Evolutionary conservation across 2,797 vertebrate species (phyloP).

Genomic region (Morus bassanus): DNA sequence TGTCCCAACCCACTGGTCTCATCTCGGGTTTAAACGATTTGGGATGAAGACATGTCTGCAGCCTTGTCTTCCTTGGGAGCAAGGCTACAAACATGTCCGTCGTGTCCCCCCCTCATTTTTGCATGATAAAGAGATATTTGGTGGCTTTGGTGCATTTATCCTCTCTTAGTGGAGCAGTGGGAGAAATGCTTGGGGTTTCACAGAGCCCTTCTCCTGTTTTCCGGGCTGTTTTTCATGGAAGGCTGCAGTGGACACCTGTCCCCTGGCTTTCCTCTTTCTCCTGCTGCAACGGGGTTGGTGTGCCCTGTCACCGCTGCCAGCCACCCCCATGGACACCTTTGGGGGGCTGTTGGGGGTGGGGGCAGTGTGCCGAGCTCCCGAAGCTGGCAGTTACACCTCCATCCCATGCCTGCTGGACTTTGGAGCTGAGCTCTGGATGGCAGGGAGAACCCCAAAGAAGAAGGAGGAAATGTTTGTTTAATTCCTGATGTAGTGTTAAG

Average conservation of each 20-base stretch:
- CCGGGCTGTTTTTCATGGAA: not conserved
- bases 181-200: not conserved
- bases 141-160: not conserved
- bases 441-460: not conserved
- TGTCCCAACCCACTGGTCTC: not conserved
- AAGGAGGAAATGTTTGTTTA: constrained; percentile 54
- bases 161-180: not conserved
- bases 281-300: fast-evolving
- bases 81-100: not conserved
- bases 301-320: not conserved
- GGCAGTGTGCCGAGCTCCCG: fast-evolving
- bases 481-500: not conserved
- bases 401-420: not conserved
- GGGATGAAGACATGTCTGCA: not conserved
- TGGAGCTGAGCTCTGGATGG: not conserved
- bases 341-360: not conserved
- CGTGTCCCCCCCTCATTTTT: not conserved
- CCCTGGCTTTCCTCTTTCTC: not conserved
- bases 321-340: fast-evolving
- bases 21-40: not conserved
- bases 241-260: not conserved
- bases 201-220: not conserved
- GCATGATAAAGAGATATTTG: not conserved
- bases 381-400: not conserved
- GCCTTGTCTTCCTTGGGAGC: not conserved